Evolutionary conservation across 2,888 invertebrate genomes (phyloP), one percentile per base, ranked within the genome.

Genomic region (Lycocerus yunnanus): DNA sequence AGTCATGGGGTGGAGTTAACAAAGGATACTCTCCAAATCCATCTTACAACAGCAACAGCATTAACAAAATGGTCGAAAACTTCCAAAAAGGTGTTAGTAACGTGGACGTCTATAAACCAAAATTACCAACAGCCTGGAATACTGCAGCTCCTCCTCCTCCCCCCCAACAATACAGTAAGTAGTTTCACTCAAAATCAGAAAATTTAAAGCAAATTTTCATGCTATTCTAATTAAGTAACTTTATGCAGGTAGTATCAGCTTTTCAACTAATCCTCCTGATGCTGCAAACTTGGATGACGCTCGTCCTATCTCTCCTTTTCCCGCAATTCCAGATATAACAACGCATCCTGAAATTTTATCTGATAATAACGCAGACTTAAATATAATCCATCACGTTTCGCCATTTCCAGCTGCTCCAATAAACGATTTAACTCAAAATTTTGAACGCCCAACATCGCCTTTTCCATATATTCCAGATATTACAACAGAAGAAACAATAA

Each of bases 51-150:
- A 86, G 86, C 80, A 84, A 79, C 75, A 87, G 87, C 81, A 87
- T 87, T 72, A 87, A 87, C 77, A 83, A 81, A 63, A 85, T 86
- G 73, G 86, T 87, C 16, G 85, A 87, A 66, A 87, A 87, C 78
- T 80, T 85, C 68, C 87, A 87, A 72, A 86, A 86, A 73, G 87
- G 86, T 58, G 79, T 78, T 15, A 80, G 81, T 24, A 85, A 83
- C 76, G 86, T 86, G 8, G 88, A 88, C 77, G 84, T 89, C 3
- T 88, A 89, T 80, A 88, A 88, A 81, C 88, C 89, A 2, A 86
- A 87, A 73, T 80, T 88, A 69, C 89, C 89, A 0, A 86, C 87
- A 77, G 89, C 88, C 58, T 90, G 90, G 90, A 88, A 86, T 75
- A 80, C 85, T 2, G 79, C 81, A 61, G 73, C 83, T 43, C 78